A percentile compares a stretch with the other conserved stretches of the same genome.
Conservation (phyloP, 1,140 invertebrate genomes). For the Orchestia grillus region DNA sequence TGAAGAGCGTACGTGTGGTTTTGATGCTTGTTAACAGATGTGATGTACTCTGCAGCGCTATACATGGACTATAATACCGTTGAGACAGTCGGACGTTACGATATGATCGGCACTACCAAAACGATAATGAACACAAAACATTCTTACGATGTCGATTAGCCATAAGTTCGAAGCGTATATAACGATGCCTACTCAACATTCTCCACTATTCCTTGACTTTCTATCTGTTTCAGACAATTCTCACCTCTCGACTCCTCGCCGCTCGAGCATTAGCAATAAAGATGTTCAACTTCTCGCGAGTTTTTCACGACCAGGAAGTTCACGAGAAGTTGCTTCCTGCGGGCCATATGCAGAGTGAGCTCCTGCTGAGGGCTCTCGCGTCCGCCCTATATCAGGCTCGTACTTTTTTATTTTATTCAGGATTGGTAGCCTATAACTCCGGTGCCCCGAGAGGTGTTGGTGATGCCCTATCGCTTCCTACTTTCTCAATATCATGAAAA, state of each 20-base stretch:
- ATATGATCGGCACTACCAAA: background rate
- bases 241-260: background rate
- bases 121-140: background rate
- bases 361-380: background rate
- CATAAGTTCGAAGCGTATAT: background rate
- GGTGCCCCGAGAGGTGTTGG: background rate
- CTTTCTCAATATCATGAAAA: background rate
- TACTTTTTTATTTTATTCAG: background rate
- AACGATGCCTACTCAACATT: background rate
- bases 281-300: background rate
- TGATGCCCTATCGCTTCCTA: background rate
- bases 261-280: conserved; percentile 29
- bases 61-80: background rate
- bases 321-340: background rate
- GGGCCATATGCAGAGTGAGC: background rate
- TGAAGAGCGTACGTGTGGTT: background rate
- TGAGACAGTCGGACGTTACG: background rate
- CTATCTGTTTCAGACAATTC: background rate
- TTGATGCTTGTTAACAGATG: background rate
- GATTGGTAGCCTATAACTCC: background rate
- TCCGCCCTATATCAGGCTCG: background rate
- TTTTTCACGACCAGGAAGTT: background rate
- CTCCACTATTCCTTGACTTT: background rate
- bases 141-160: background rate
- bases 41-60: background rate